Base-by-base conservation (phyloP, 2,797 vertebrate species). In the Chloroceryle amazona region DNA sequence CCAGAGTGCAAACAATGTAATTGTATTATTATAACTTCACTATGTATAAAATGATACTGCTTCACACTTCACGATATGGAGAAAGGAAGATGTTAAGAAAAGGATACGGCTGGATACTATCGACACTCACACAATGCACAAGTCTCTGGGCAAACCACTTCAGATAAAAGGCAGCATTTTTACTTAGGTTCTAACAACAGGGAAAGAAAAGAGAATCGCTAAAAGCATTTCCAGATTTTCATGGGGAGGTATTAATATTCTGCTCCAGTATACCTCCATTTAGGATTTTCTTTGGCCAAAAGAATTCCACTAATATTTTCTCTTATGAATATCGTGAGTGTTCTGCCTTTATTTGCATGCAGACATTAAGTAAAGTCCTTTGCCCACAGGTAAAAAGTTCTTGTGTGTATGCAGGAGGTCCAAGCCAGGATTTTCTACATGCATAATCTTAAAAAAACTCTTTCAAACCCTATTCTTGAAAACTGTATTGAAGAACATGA, bases 291-390 rank as follows among this genome's bases (percentile, higher is more conserved):
- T 83, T 62, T 86, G 47, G 23, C 67, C 71, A 28, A 66, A 87
- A 55, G 71, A 79, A 72, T 83, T 35, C 33, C 54, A 61, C 31
- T 39, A 51, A 22, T 76, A 54, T 72, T 88, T 90, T 55, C n/a
- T 62, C 44, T 90, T 78, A 68, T 9, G 35, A 78, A 82, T 57
- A 78, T 61, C 19, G 11, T 13, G 16, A 92, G 29, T 65, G 26
- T 88, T 92, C 41, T 68, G 62, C 54, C 46, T 65, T 79, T 66
- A 86, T 26, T 70, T 79, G 71, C 90, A 92, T 9, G 20, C 7
- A 57, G 41, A 7, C 20, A 58, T 63, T 90, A 93, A 65, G 51
- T 46, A 88, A 96, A 37, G 35, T 67, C 61, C 81, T 29, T 41
- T 74, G 66, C 49, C 29, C 41, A 58, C 14, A 68, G 42, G 37